These are phyloP conservation scores for Hapalemur alaotrensis DNA, from an alignment of 2,797 vertebrate species.

Conservation along the genomic window DNA sequence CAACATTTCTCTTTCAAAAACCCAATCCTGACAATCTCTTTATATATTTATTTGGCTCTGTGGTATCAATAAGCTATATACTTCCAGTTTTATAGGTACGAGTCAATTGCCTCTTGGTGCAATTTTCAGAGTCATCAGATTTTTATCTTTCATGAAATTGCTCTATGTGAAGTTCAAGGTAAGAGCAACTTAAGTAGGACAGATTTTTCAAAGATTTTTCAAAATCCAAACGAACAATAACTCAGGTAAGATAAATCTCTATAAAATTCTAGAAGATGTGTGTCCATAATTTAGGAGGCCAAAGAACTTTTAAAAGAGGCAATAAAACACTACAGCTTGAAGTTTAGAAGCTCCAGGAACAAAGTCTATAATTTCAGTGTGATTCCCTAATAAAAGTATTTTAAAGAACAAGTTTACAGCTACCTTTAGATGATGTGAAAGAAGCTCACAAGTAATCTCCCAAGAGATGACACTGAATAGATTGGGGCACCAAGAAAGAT, in stretches of 20 bases:
- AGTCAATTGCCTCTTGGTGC: neutral
- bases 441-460: slow-evolving; percentile 21
- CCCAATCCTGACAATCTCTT: neutral
- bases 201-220: slow-evolving; percentile 18
- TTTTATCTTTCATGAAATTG: slow-evolving; percentile 16
- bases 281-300: slow-evolving; percentile 33
- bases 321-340: slow-evolving; percentile 45
- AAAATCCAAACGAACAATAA: neutral
- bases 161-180: neutral
- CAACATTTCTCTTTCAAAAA: too few relatives aligned
- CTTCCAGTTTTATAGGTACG: neutral
- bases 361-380: slow-evolving; percentile 59
- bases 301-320: slow-evolving; percentile 27
- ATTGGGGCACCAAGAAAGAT: neutral
- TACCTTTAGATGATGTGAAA: slow-evolving; percentile 45
- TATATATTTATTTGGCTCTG: neutral
- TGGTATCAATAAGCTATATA: neutral
- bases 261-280: slow-evolving; percentile 18
- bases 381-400: slow-evolving; percentile 57
- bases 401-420: slow-evolving; percentile 59
- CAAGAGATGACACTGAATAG: slow-evolving; percentile 38
- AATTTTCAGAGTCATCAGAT: neutral
- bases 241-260: neutral
- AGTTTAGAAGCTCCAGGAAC: slow-evolving; percentile 46
- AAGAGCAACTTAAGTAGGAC: neutral